These are phyloP conservation scores for Drosophila rellima DNA, from an alignment of 2,888 invertebrate species.

Conservation along the genomic window DNA sequence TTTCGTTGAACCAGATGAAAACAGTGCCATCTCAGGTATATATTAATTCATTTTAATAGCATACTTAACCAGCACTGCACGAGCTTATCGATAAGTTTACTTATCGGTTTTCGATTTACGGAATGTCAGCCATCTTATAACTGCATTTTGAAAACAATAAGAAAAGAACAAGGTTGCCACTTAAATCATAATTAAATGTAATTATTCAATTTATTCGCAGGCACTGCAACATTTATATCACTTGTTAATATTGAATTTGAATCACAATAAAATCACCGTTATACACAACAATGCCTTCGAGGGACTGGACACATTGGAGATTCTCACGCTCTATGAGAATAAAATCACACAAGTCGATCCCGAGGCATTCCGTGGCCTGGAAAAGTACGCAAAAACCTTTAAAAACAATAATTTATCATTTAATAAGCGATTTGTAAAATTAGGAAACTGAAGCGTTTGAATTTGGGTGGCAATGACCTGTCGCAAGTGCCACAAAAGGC, in stretches of 20 bases:
- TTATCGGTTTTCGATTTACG: slow-evolving; percentile 2
- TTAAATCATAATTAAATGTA: not conserved
- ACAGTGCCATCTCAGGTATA: slow-evolving; percentile 90
- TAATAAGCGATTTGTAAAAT: not conserved
- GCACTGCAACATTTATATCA: slow-evolving; percentile 93
- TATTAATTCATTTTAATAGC: not conserved
- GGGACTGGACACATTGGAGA: slow-evolving; percentile 94
- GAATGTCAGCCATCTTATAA: not conserved
- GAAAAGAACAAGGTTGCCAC: not conserved
- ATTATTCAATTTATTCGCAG: slow-evolving; percentile 3
- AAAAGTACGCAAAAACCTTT: slow-evolving; percentile 89
- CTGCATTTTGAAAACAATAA: not conserved
- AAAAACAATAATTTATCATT: not conserved
- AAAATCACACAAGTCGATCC: slow-evolving; percentile 92
- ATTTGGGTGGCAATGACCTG: slow-evolving; percentile 94
- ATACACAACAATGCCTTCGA: slow-evolving; percentile 94
- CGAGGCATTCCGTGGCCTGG: slow-evolving; percentile 94
- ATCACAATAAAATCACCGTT: slow-evolving; percentile 93
- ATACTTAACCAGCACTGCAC: slow-evolving; percentile 1
- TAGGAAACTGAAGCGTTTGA: slow-evolving; percentile 93
- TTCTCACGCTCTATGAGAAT: slow-evolving; percentile 95
- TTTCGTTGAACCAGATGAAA: slow-evolving; percentile 93
- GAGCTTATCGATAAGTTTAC: not conserved
- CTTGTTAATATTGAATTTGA: slow-evolving; percentile 94
- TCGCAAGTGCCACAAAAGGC: slow-evolving; percentile 92